Percentiles rank a stretch among this genome's conserved stretches.
These are phyloP conservation scores for Heliconius nattereri DNA, from an alignment of 1,140 invertebrate genomes.

Conservation along the genomic window DNA sequence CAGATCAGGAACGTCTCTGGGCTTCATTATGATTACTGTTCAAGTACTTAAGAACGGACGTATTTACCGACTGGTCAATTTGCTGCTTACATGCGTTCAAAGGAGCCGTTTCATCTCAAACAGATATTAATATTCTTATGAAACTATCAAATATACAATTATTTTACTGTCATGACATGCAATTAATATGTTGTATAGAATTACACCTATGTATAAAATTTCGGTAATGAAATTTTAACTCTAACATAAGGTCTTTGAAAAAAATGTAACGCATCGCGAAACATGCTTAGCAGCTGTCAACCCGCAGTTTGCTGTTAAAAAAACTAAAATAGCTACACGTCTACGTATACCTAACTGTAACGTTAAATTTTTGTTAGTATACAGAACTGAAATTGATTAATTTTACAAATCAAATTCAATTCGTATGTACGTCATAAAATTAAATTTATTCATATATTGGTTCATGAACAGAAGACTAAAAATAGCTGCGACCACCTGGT, in stretches of 20 bases:
- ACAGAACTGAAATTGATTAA: constrained; percentile 38
- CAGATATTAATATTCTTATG: not conserved
- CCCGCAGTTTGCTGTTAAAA: constrained; percentile 17
- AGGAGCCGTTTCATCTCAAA: not conserved
- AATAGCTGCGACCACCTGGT: constrained; percentile 76
- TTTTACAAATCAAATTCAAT: constrained; percentile 60
- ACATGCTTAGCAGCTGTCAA: constrained; percentile 67
- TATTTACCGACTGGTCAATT: constrained; percentile 7
- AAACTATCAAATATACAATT: not conserved
- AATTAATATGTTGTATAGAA: constrained; percentile 32
- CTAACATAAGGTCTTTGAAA: constrained; percentile 57
- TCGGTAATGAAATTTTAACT: constrained; percentile 72
- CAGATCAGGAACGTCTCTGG: constrained; percentile 48
- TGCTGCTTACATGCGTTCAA: not conserved
- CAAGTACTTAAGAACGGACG: constrained; percentile 30
- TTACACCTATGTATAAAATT: constrained; percentile 57
- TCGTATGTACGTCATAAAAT: constrained; percentile 71
- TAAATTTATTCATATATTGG: constrained; percentile 70
- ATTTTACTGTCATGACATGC: not conserved
- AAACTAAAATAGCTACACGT: not conserved
- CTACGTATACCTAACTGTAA: not conserved
- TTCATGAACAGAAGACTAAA: constrained; percentile 65
- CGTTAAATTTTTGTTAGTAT: not conserved
- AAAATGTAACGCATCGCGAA: constrained; percentile 72
- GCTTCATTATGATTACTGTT: constrained; percentile 44